These are phyloP conservation scores for Tolmerus cingulatus DNA, from an alignment of 2,888 invertebrate genomes.

Conservation along the genomic window DNA sequence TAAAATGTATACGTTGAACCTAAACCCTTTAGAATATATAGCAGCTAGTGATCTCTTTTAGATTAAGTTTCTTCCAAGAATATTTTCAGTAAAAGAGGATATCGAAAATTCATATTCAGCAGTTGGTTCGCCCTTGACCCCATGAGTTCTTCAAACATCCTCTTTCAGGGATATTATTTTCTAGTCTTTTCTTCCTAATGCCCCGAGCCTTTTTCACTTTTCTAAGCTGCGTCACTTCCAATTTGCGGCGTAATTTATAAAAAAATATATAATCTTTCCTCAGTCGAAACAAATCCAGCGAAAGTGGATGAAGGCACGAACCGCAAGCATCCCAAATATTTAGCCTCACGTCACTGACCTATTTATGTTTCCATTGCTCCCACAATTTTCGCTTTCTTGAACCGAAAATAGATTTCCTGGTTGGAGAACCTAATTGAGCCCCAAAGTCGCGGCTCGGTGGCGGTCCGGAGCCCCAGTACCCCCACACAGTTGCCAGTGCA, in stretches of 20 bases:
- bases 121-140: neutral
- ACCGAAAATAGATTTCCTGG: conserved; percentile 4
- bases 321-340: neutral
- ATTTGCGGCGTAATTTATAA: neutral
- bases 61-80: neutral
- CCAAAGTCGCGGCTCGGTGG: neutral
- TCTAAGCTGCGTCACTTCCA: neutral
- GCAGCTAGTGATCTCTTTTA: neutral
- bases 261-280: neutral
- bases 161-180: neutral
- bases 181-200: neutral
- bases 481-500: neutral
- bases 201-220: neutral
- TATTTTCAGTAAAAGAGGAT: neutral
- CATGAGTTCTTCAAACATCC: neutral
- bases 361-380: conserved; percentile 1
- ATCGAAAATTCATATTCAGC: neutral
- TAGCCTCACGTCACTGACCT: conserved; percentile 1
- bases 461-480: neutral
- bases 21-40: neutral
- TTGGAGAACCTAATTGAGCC: neutral
- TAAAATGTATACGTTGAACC: neutral
- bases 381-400: neutral
- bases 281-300: neutral
- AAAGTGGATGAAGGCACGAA: neutral